Evolutionary conservation across 2,888 invertebrate species (phyloP).

Genomic region (Anarsia innoxiella): DNA sequence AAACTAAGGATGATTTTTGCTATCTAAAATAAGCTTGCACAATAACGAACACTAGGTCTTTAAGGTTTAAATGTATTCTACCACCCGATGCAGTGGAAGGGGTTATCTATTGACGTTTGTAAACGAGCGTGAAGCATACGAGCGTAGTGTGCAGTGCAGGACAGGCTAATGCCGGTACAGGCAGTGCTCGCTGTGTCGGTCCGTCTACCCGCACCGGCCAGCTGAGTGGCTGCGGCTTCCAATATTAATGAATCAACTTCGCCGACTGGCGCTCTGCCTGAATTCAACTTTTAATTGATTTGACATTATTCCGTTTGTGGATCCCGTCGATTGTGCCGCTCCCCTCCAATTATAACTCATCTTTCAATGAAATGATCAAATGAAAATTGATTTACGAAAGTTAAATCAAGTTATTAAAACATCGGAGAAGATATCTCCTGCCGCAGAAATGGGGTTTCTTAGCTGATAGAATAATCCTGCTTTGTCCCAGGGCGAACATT

Average conservation of each 20-base stretch:
- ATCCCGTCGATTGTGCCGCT: slow-evolving; percentile 50
- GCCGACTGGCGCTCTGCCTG: slow-evolving; percentile 45
- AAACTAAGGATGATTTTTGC: no score
- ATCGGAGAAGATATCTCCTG: slow-evolving; percentile 35
- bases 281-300: slow-evolving; percentile 71
- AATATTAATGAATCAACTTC: slow-evolving; percentile 64
- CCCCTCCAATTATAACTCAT: slow-evolving; percentile 64
- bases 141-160: no score
- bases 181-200: not conserved
- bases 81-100: no score
- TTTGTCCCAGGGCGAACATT: slow-evolving; percentile 5
- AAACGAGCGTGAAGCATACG: no score
- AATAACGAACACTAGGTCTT: no score
- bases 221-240: not conserved
- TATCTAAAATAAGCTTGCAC: no score
- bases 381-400: slow-evolving; percentile 66
- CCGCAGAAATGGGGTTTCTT: slow-evolving; percentile 20
- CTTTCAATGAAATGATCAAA: slow-evolving; percentile 64
- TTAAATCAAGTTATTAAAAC: slow-evolving; percentile 60
- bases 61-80: no score
- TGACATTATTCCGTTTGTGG: slow-evolving; percentile 69
- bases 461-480: slow-evolving; percentile 8
- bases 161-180: no score
- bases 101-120: no score
- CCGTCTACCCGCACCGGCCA: not conserved